Percentiles rank a stretch among this genome's conserved stretches.
Conservation (phyloP, 2,888 invertebrate genomes). For the Leptopilina drosophilae region DNA sequence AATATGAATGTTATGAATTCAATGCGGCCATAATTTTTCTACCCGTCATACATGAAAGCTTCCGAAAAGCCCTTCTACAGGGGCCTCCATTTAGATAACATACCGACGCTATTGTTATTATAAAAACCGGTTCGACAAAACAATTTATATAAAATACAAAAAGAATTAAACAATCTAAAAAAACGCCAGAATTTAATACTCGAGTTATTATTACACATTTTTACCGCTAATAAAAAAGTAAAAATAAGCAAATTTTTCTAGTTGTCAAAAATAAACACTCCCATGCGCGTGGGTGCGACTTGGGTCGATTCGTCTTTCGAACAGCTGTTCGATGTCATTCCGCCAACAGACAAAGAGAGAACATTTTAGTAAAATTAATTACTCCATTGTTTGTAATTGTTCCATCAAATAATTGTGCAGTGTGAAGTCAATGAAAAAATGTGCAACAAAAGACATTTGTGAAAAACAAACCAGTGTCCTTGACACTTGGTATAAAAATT, state of each 20-base stretch:
- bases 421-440: not conserved
- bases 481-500: constrained; percentile 6
- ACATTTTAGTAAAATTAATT: not conserved
- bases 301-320: not conserved
- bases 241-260: not conserved
- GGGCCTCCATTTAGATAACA: not conserved
- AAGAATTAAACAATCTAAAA: too few species aligned
- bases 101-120: too few species aligned
- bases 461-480: constrained; percentile 1
- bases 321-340: constrained; percentile 3
- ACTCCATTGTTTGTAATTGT: not conserved
- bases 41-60: not conserved
- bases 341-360: not conserved
- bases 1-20: not conserved
- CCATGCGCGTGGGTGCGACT: constrained; percentile 7
- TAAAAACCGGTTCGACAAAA: too few species aligned
- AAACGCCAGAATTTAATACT: not conserved
- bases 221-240: not conserved
- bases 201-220: not conserved
- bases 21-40: constrained; percentile 1
- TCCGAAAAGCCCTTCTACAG: not conserved
- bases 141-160: not conserved
- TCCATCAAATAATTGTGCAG: not conserved
- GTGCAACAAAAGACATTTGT: not conserved
- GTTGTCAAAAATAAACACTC: not conserved